These are phyloP conservation scores for Choristoneura rosaceana DNA, from an alignment of 2,888 invertebrate genomes.

Conservation along the genomic window DNA sequence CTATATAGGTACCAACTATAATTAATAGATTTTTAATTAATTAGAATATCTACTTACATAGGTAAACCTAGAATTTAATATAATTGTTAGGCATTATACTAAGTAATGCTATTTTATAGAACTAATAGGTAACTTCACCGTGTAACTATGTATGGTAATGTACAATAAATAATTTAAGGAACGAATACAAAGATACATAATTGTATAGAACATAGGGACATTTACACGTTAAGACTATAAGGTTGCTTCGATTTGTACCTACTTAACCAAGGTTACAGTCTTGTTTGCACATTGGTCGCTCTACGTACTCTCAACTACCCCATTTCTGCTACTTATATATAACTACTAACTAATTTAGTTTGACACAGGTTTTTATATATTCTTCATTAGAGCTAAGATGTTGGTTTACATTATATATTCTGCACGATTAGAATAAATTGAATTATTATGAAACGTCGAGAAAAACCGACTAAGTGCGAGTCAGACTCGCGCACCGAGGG, in stretches of 20 bases:
- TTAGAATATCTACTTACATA: slow-evolving; percentile 6
- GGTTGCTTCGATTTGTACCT: slow-evolving; percentile 68
- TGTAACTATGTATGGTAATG: slow-evolving; percentile 56
- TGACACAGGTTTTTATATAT: slow-evolving; percentile 48
- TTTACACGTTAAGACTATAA: slow-evolving; percentile 18
- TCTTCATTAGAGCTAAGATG: slow-evolving; percentile 23
- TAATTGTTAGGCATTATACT: slow-evolving; percentile 7
- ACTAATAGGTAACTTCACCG: slow-evolving; percentile 82
- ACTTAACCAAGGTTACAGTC: slow-evolving; percentile 75
- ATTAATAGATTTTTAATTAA: slow-evolving; percentile 16
- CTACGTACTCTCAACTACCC: slow-evolving; percentile 47
- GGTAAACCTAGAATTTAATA: slow-evolving; percentile 4
- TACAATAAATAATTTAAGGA: slow-evolving; percentile 54
- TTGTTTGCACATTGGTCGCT: slow-evolving; percentile 80
- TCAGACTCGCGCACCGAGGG: too few species aligned
- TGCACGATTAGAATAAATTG: not conserved
- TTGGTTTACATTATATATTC: slow-evolving; percentile 3
- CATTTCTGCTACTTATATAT: slow-evolving; percentile 45
- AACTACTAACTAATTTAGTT: slow-evolving; percentile 43
- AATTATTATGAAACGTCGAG: not conserved
- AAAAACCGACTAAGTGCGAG: not conserved
- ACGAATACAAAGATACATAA: slow-evolving; percentile 44
- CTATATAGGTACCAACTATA: slow-evolving; percentile 10
- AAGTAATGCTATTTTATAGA: slow-evolving; percentile 4
- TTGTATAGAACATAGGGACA: slow-evolving; percentile 42